Conservation (phyloP, 2,113 vertebrate genomes). For the Emydura subglobosa region DNA sequence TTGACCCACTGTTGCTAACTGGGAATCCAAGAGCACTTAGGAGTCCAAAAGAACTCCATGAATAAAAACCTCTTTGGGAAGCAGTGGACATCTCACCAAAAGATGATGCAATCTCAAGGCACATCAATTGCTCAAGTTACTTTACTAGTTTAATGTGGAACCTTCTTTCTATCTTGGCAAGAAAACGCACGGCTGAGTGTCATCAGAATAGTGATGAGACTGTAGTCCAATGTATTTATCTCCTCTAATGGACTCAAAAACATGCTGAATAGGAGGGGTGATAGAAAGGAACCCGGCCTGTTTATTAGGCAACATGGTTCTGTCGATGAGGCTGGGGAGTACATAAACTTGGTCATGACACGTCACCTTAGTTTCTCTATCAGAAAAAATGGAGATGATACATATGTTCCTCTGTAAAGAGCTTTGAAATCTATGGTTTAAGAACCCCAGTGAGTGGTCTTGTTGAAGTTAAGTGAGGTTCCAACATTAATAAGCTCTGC, state of each 20-base stretch:
- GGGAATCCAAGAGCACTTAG: background rate
- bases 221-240: background rate
- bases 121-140: background rate
- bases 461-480: background rate
- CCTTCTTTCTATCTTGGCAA: background rate
- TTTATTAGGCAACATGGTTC: background rate
- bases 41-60: background rate
- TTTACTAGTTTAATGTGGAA: background rate
- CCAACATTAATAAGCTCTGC: background rate
- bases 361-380: accelerated
- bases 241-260: background rate
- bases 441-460: background rate
- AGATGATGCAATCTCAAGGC: background rate
- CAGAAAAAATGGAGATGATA: background rate
- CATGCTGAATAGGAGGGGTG: too few relatives aligned
- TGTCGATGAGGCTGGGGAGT: background rate
- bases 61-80: background rate
- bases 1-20: background rate
- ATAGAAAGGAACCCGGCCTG: background rate
- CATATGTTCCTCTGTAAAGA: background rate
- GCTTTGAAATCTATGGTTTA: too few relatives aligned
- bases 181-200: background rate
- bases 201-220: background rate
- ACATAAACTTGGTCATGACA: accelerated
- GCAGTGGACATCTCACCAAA: background rate